Evolutionary conservation across 2,888 invertebrate species (phyloP).

Genomic region (Eristalis pertinax): DNA sequence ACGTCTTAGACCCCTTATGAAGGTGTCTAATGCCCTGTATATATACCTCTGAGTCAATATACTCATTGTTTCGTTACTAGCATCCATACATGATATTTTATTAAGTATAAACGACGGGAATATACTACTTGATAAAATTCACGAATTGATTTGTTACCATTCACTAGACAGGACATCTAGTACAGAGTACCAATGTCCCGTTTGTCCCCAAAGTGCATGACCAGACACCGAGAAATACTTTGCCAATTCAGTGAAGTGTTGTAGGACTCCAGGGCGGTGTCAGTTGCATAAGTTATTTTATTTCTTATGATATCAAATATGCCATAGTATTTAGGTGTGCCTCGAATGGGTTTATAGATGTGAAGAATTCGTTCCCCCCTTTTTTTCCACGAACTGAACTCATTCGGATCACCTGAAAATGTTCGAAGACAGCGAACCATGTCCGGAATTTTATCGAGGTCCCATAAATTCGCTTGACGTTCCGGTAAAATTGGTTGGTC

Average conservation of each 20-base stretch:
- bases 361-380: slow-evolving; percentile 11
- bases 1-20: too few relatives aligned
- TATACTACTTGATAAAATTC: slow-evolving; percentile 31
- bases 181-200: slow-evolving; percentile 29
- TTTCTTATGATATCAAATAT: slow-evolving; percentile 33
- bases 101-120: slow-evolving; percentile 8
- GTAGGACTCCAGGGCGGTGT: slow-evolving; percentile 45
- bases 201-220: slow-evolving; percentile 36
- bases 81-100: too few relatives aligned
- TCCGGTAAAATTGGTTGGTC: too few relatives aligned
- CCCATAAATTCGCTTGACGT: too few relatives aligned
- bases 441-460: too few relatives aligned
- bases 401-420: neutral
- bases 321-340: slow-evolving; percentile 32
- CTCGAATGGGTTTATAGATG: too few relatives aligned
- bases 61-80: neutral
- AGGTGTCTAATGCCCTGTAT: slow-evolving; percentile 39
- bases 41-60: slow-evolving; percentile 8
- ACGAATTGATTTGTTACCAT: neutral
- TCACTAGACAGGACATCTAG: slow-evolving; percentile 17
- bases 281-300: slow-evolving; percentile 27
- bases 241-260: slow-evolving; percentile 44
- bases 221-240: slow-evolving; percentile 24
- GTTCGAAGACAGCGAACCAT: too few relatives aligned
- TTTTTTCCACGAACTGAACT: slow-evolving; percentile 17